phyloP scores from a whole-genome alignment of 2,113 vertebrate genomes.

The Cyanoderma ruficeps region DNA sequence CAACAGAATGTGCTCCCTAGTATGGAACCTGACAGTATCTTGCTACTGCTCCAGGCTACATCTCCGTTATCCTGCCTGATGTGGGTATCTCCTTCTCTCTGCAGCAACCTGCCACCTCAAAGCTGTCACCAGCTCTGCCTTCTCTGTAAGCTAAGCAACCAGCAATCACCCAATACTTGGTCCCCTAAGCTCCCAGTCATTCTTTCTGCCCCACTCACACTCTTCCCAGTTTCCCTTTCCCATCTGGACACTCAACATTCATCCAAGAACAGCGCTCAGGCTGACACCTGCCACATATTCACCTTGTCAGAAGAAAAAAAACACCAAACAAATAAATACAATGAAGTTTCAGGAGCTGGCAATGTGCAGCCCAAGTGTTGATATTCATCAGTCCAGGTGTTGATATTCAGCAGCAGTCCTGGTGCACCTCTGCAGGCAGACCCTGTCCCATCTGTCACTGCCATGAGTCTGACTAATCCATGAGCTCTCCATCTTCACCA shows the following conservation, averaged over 20 bases:
- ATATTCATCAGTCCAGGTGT: not conserved
- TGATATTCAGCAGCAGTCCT: not conserved
- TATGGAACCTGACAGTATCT: not conserved
- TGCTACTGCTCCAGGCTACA: not conserved
- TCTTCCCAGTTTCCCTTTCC: not conserved
- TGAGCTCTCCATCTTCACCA: not conserved
- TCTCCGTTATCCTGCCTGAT: not conserved
- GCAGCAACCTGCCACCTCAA: not conserved
- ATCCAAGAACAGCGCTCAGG: not conserved
- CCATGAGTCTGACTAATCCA: not conserved
- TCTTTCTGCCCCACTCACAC: not conserved
- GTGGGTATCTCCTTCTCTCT: not conserved
- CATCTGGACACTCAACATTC: accelerated
- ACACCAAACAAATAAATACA: not conserved
- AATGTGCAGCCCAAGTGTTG: not conserved
- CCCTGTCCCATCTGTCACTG: not conserved
- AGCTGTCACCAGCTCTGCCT: not conserved
- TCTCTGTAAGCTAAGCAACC: not conserved
- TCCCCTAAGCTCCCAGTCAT: not conserved
- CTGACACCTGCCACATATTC: accelerated
- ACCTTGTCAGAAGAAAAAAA: not conserved
- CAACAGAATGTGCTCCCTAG: not conserved
- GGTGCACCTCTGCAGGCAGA: not conserved
- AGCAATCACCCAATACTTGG: not conserved
- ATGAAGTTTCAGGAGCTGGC: not conserved